Percentiles rank a stretch among this genome's conserved stretches.
phyloP scores from a whole-genome alignment of 2,797 vertebrate genomes.

The Chrosomus eos region DNA sequence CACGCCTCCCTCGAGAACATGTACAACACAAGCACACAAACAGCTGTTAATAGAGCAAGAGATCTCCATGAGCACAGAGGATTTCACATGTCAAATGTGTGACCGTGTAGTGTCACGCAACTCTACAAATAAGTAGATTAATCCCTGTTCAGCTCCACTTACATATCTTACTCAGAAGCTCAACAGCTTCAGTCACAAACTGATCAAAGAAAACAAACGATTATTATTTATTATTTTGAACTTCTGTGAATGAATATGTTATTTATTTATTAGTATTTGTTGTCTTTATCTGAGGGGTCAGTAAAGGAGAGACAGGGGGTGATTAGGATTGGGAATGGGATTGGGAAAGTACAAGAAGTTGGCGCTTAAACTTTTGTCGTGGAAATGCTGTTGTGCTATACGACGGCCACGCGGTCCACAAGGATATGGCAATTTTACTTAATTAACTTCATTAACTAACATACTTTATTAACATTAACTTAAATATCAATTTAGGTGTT shows the following conservation, averaged over 20 bases:
- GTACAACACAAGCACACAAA: constrained; percentile 42
- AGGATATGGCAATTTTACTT: neutral
- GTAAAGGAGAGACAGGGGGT: too few relatives aligned
- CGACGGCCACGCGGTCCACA: neutral
- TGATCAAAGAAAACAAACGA: neutral
- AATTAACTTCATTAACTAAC: too few relatives aligned
- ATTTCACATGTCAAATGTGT: neutral
- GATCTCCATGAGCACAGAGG: neutral
- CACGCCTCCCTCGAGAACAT: neutral
- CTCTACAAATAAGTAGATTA: neutral
- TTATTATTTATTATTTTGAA: too few relatives aligned
- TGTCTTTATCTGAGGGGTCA: too few relatives aligned
- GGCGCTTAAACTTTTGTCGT: too few relatives aligned
- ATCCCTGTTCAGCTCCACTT: neutral
- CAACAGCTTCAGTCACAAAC: neutral
- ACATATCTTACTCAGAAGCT: neutral
- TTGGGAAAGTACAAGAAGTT: too few relatives aligned
- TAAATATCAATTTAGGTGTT: neutral
- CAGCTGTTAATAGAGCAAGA: constrained; percentile 67
- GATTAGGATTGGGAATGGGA: too few relatives aligned
- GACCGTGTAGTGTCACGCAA: neutral
- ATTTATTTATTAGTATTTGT: too few relatives aligned
- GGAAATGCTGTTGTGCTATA: neutral
- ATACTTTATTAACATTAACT: neutral
- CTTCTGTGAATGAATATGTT: too few relatives aligned